Conservation (phyloP, 1,140 invertebrate genomes). For the Sesamia nonagrioides region DNA sequence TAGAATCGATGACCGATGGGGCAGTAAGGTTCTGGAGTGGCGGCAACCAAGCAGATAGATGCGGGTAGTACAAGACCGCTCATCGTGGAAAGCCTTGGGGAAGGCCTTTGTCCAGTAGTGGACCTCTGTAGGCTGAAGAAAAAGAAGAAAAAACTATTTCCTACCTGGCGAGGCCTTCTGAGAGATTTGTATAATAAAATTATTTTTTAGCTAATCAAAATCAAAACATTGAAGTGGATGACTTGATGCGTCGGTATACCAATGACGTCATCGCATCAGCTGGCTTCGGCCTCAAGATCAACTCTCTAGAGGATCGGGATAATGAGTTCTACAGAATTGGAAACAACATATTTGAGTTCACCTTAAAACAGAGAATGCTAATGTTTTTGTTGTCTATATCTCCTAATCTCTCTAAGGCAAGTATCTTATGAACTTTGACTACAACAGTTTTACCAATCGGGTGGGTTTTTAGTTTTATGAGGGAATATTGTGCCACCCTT, state of each 20-base stretch:
- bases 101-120: no score
- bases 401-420: constrained; percentile 60
- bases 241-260: constrained; percentile 81
- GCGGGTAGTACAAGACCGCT: no score
- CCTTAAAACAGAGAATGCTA: constrained; percentile 52
- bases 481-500: no score
- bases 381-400: constrained; percentile 56
- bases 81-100: no score
- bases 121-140: no score
- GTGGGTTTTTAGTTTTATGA: no score
- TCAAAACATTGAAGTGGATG: constrained; percentile 66
- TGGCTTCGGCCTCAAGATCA: constrained; percentile 88
- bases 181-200: background rate
- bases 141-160: no score
- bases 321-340: constrained; percentile 87
- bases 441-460: no score
- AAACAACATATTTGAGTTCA: constrained; percentile 67
- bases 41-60: no score
- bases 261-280: constrained; percentile 89
- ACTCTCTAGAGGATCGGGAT: constrained; percentile 87
- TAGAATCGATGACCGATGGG: no score
- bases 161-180: background rate
- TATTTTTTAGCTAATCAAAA: constrained; percentile 55
- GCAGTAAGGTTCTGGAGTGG: no score
- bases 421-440: no score